Evolutionary conservation across 2,888 invertebrate genomes (phyloP), one percentile per base, ranked within the genome.

Genomic region (Itoplectis maculator): DNA sequence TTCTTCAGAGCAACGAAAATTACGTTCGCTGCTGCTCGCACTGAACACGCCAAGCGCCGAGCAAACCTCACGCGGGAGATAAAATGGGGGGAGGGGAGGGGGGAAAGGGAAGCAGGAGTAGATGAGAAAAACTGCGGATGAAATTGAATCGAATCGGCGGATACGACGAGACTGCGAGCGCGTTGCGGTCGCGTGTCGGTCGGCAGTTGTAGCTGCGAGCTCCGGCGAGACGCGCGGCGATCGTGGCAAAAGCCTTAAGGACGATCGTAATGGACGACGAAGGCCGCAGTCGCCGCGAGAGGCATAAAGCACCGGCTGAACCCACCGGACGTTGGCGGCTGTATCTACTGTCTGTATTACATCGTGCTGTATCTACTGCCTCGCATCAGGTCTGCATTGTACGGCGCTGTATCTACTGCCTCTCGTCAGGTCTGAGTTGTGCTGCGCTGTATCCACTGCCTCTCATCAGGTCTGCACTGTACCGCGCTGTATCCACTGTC

Each of bases 81-180:
- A n/a, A n/a, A n/a, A n/a, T n/a, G n/a, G n/a, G 5, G 5, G 23
- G 54, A 0, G 4, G 0, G 11, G 11, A 54, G 29, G 29, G 3
- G 29, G 5, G 29, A 51, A 37, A 74, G 51, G 56, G 42, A 68
- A 47, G 18, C 20, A 20, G 56, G 47, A 70, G 59, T 7, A 29
- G 37, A 59, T 18, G 51, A 42, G 59, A 59, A 15, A 49, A 54
- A 65, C 42, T 18, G 20, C 20, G 54, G 37, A 42, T 45, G 69
- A 45, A 81, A 77, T 83, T 83, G 82, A 81, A 79, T 77, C 77
- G 83, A 85, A 83, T 83, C 79, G 80, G 45, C 20, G 13, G 11
- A n/a, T n/a, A n/a, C n/a, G n/a, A 51, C 42, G 45, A 37, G 45
- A 47, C 23, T 51, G 35, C n/a, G 15, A 18, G 20, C 56, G 37